These are phyloP conservation scores for Dufourea novaeangliae DNA, from an alignment of 1,140 invertebrate species.

Conservation along the genomic window DNA sequence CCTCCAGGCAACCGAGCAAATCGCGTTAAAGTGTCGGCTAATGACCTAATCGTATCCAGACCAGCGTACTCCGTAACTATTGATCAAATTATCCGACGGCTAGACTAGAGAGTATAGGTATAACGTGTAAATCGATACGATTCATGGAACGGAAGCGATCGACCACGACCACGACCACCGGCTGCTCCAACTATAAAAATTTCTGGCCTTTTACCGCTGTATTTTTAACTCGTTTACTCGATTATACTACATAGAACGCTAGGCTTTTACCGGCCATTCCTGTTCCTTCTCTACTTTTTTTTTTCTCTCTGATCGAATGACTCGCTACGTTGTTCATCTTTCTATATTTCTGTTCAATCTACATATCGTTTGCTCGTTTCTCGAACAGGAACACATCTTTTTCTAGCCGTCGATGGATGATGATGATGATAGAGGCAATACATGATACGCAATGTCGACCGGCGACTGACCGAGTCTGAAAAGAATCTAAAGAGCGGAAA, in stretches of 20 bases:
- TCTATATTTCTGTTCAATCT: too few species aligned
- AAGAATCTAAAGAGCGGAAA: slow-evolving; percentile 36
- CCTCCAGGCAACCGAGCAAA: slow-evolving; percentile 51
- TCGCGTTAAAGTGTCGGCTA: slow-evolving; percentile 61
- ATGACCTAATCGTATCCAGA: slow-evolving; percentile 67
- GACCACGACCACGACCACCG: background rate
- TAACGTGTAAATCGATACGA: too few species aligned
- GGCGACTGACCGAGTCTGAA: slow-evolving; percentile 38
- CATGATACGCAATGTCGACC: background rate
- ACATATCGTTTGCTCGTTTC: too few species aligned
- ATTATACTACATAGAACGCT: too few species aligned
- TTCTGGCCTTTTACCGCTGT: background rate
- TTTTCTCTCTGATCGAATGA: too few species aligned
- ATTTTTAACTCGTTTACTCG: background rate
- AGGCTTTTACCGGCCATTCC: too few species aligned
- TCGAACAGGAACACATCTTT: too few species aligned
- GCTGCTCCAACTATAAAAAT: background rate
- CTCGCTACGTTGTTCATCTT: too few species aligned
- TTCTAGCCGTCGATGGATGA: background rate
- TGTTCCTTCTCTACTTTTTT: background rate
- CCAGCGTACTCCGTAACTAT: slow-evolving; percentile 41
- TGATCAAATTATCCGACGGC: slow-evolving; percentile 41
- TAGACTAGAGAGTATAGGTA: too few species aligned
- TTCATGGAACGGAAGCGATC: too few species aligned
- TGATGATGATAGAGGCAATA: too few species aligned